Percentiles rank a stretch among this genome's conserved stretches.
Conservation (phyloP, 2,113 vertebrate genomes). For the Sapayoa aenigma region DNA sequence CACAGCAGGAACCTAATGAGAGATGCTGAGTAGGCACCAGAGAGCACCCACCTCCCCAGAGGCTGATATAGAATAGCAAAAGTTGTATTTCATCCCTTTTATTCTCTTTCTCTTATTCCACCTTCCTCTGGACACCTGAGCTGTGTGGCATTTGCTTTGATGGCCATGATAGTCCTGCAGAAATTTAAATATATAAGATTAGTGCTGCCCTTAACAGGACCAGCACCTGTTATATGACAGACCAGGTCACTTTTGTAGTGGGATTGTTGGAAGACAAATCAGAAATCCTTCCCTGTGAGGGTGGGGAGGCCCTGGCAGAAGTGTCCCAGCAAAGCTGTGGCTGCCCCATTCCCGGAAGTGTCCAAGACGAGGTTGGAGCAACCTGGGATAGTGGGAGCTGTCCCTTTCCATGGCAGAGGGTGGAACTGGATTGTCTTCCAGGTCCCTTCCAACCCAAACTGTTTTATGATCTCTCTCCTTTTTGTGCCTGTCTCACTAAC, state of each 20-base stretch:
- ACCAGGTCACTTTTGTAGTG: neutral
- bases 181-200: neutral
- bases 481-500: neutral
- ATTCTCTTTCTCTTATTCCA: neutral
- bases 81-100: neutral
- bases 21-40: neutral
- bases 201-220: neutral
- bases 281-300: neutral
- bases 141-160: neutral
- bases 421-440: accelerated
- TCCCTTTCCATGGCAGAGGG: neutral
- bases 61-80: neutral
- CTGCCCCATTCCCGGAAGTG: neutral
- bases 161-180: neutral
- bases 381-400: accelerated
- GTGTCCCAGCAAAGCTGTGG: neutral
- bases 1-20: neutral
- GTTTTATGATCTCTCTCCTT: neutral
- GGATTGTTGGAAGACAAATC: neutral
- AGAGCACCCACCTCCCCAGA: neutral
- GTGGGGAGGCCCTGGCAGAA: neutral
- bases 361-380: neutral
- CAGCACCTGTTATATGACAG: neutral
- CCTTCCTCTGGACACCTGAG: neutral
- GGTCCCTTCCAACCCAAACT: neutral